phyloP scores from a whole-genome alignment of 37 sponge, comb jelly and placozoan species.

The Hormiphora californensis region DNA sequence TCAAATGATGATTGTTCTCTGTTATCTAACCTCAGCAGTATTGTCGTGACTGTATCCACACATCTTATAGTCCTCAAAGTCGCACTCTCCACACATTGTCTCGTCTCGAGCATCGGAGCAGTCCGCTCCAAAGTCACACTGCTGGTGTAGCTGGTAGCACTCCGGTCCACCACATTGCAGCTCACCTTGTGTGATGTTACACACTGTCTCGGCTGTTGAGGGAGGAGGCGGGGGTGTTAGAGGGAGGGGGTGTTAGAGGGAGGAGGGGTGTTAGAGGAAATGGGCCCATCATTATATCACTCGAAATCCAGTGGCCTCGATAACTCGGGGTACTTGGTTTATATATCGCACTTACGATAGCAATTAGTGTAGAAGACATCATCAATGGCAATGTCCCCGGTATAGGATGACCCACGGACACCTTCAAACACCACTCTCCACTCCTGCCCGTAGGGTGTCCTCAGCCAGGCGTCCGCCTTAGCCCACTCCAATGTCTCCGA shows the following conservation, averaged over 20 bases:
- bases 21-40: neutral
- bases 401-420: conserved; percentile 29
- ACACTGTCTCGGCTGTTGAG: neutral
- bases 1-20: too few relatives aligned
- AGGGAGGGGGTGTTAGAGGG: neutral
- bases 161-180: conserved; percentile 10
- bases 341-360: conserved; percentile 28
- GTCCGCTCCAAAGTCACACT: conserved; percentile 7
- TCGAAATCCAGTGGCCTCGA: too few relatives aligned
- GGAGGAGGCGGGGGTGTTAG: neutral
- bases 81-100: neutral
- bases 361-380: conserved; percentile 56
- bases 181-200: conserved; percentile 3
- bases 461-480: conserved; percentile 17
- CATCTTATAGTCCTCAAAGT: conserved; percentile 9
- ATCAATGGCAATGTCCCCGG: conserved; percentile 61
- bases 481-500: conserved; percentile 32
- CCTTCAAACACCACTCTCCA: conserved; percentile 56
- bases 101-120: neutral
- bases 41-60: neutral
- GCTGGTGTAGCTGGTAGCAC: neutral
- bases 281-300: too few relatives aligned
- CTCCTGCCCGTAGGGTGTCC: neutral
- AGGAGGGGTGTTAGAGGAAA: neutral
- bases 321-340: too few relatives aligned